Evolutionary conservation across 2,888 invertebrate genomes (phyloP).

Genomic region (Hirtodrosophila trivittata): DNA sequence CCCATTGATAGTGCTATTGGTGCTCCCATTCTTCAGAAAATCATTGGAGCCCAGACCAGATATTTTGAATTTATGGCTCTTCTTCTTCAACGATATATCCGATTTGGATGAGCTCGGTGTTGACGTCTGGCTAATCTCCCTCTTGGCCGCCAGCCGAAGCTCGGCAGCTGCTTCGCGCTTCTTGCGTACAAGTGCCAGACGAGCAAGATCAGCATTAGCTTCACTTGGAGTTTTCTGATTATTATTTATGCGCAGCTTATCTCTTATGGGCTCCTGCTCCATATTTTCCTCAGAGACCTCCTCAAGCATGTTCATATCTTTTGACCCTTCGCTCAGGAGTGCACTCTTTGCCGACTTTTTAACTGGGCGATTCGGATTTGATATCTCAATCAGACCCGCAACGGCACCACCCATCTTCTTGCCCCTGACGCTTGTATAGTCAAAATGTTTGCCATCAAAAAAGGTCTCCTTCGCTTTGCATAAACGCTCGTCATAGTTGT

Average conservation of each 20-base stretch:
- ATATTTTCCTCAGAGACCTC: not conserved
- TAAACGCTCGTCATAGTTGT: too few species aligned
- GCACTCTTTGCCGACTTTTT: constrained; percentile 2
- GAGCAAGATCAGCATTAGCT: constrained; percentile 42
- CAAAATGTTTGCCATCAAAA: not conserved
- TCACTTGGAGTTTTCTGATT: constrained; percentile 13
- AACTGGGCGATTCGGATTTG: constrained; percentile 50
- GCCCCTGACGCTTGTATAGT: not conserved
- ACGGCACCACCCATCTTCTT: constrained; percentile 21
- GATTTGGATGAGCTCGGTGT: not conserved
- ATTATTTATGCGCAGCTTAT: not conserved
- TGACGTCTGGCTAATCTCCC: not conserved
- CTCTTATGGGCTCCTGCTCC: not conserved
- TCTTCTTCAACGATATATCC: constrained; percentile 7
- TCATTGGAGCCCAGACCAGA: not conserved
- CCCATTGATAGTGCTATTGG: too few species aligned
- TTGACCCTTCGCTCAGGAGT: not conserved
- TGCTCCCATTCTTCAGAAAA: constrained; percentile 3
- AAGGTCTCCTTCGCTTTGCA: too few species aligned
- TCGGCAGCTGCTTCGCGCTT: constrained; percentile 53
- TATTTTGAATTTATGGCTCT: constrained; percentile 3
- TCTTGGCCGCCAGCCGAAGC: constrained; percentile 43
- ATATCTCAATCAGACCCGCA: constrained; percentile 39
- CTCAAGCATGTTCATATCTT: not conserved
- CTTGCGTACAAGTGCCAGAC: constrained; percentile 44